Evolutionary conservation across 2,797 vertebrate species (phyloP).

Genomic region (Onychomys arenicola): DNA sequence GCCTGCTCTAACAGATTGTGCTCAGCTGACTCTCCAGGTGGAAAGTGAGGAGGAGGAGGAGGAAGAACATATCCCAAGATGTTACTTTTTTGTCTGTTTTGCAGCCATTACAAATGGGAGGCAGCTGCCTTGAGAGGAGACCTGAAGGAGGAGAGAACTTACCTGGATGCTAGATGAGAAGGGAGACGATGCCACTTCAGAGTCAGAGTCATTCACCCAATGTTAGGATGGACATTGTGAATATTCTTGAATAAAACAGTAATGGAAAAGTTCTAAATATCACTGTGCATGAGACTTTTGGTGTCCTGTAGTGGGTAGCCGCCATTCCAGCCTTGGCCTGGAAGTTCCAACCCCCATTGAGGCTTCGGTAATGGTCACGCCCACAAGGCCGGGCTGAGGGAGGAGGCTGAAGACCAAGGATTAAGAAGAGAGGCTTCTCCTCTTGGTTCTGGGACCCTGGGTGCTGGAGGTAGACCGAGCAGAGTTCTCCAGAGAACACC

Average conservation of each 20-base stretch:
- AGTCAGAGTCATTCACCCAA: background rate
- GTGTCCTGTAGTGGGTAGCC: too few species aligned
- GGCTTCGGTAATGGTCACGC: too few species aligned
- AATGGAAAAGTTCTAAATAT: too few species aligned
- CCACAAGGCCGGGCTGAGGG: too few species aligned
- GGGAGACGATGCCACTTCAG: background rate
- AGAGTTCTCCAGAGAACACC: too few species aligned
- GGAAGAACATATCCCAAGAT: background rate
- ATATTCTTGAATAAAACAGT: slow-evolving; percentile 19
- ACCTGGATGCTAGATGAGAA: background rate
- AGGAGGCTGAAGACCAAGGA: too few species aligned
- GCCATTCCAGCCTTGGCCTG: too few species aligned
- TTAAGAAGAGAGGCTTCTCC: too few species aligned
- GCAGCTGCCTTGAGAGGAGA: background rate
- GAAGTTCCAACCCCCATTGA: too few species aligned
- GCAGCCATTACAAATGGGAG: background rate
- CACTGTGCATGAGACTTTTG: too few species aligned
- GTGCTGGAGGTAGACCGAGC: too few species aligned
- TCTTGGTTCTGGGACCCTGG: too few species aligned
- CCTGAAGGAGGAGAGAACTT: background rate
- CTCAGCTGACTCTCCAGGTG: background rate
- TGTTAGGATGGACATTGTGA: background rate
- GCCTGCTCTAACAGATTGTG: background rate
- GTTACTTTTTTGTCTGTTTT: background rate
- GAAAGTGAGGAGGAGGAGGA: background rate